Evolutionary conservation across 2,113 vertebrate species (phyloP), one percentile per base, ranked within the genome.

Genomic region (Toxostoma redivivum): DNA sequence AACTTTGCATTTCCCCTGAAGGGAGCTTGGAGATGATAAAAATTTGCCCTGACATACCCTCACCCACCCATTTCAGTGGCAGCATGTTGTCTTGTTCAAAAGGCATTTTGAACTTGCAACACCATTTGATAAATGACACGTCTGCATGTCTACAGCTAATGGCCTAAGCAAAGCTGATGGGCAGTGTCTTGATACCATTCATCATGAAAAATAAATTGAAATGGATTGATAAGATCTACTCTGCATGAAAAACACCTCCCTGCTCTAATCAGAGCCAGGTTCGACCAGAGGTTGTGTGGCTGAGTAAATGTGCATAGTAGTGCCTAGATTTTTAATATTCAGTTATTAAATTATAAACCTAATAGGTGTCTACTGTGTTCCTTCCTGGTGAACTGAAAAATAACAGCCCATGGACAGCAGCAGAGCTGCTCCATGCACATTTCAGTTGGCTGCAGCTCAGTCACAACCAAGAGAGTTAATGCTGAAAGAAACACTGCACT

Each of bases 41-140:
- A 45, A 11, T 35, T 56, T 64, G 40, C 65, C 54, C 58, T 12
- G 67, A 73, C 6, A 4, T 18, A 8, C 8, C 33, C 71, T 67
- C 67, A 19, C 4, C 0, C 56, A 10, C 28, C 51, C 58, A 8
- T 61, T 88, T 61, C 11, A 37, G 35, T 15, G 35, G 25, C 35
- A 61, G 16, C 0, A 0, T 4, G 31, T 45, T 51, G 56, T 3
- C 1, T 14, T 18, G 57, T 90, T 37, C 44, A 38, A 22, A 60
- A 80, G n/a, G 38, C 24, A 13, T 33, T 61, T 51, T 56, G 69
- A 81, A 57, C 54, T 27, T 28, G 42, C 24, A 37, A 13, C 10
- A 8, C 12, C 20, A 4, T 45, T 44, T 40, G 35, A 45, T 16
- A 77, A 89, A 57, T 3, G 0, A 20, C 33, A 10, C 0, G 0